Base-by-base conservation (phyloP, 2,797 vertebrate genomes). In the Numenius phaeopus region DNA sequence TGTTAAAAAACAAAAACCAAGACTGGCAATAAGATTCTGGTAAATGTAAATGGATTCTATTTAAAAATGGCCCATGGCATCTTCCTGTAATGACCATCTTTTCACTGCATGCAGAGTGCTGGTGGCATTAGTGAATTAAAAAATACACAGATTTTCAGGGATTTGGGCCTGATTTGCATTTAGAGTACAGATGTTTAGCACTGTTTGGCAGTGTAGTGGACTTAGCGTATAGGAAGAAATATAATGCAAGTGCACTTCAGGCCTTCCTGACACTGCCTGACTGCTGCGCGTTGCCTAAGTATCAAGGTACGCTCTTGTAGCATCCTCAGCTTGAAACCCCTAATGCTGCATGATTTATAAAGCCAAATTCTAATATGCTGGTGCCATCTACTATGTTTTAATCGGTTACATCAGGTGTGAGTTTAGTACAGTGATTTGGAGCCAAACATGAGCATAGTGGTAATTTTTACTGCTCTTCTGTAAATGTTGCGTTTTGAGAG, bases 1-100 rank as follows among this genome's bases (percentile, higher is more conserved):
- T 67, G 73, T 87, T 89, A 61, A 93, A 93, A 95, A 89, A 52
- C 52, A 84, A 87, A 87, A 90, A 54, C 52, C 52, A 89, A 89
- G 83, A 84, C 70, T 84, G 73, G 26, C 64, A 77, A n/a, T 93
- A 94, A 72, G 81, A 86, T 49, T 92, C 58, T 85, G 71, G 81
- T 73, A 83, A 92, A 95, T 73, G 42, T 62, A 94, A 93, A 93
- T 86, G 58, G 47, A 59, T 89, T 90, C 66, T 89, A 16, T 79
- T 95, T 90, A 37, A 90, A 95, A 89, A 83, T 46, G 30, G 47
- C 77, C 93, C n/a, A 21, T 73, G 62, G 50, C 89, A 80, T 84
- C 86, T 89, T 85, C 89, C 66, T 7, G 5, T 89, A 94, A 70
- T 90, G 92, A 83, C 64, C 70, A 71, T 90, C 77, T 87, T 94